Evolutionary conservation across 2,113 vertebrate species (phyloP).

Genomic region (Perca flavescens): DNA sequence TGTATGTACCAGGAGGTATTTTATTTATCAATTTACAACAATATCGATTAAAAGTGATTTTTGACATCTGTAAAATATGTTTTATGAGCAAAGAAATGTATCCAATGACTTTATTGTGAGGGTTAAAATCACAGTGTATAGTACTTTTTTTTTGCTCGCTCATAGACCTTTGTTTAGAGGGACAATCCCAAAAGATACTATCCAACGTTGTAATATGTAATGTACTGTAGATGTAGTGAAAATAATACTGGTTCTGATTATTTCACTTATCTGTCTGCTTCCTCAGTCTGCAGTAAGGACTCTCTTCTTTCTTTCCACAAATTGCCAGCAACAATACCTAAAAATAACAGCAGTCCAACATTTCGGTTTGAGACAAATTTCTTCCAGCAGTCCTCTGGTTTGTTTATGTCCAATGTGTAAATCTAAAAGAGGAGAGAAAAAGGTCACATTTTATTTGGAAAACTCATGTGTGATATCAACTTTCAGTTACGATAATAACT

Average conservation of each 20-base stretch:
- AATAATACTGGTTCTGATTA: background rate
- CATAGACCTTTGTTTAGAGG: background rate
- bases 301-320: constrained; percentile 86
- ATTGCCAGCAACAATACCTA: constrained; percentile 91
- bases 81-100: background rate
- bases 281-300: constrained; percentile 42
- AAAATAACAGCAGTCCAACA: constrained; percentile 89
- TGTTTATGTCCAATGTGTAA: constrained; percentile 90
- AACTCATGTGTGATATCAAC: background rate
- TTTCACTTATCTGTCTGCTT: constrained; percentile 5
- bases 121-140: background rate
- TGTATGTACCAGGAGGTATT: background rate
- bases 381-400: constrained; percentile 94
- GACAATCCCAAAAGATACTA: background rate
- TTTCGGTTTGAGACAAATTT: constrained; percentile 94
- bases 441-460: background rate
- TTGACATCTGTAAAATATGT: background rate
- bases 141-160: background rate
- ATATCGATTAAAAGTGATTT: background rate
- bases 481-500: background rate
- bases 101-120: background rate
- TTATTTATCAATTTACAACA: background rate
- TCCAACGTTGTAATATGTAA: background rate
- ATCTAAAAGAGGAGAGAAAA: constrained; percentile 81
- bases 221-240: background rate